Evolutionary conservation across 1,140 invertebrate genomes (phyloP), one percentile per base, ranked within the genome.

Genomic region (Drosophila ogumai): DNA sequence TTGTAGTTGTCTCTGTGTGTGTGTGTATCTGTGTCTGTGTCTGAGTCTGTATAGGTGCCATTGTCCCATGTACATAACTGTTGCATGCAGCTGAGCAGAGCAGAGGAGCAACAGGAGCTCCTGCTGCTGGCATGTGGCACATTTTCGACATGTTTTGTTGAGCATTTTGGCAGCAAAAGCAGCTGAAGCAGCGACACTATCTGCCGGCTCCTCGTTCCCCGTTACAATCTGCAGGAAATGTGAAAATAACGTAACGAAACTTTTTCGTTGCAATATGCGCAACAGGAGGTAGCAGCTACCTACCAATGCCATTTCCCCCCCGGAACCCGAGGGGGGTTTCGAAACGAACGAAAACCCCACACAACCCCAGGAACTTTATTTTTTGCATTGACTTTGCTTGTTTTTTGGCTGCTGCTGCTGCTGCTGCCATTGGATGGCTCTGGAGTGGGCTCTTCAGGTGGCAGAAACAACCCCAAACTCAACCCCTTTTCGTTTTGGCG

Each of bases 71-170:
- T 54, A 78, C 76, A 73, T 81, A 90, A 90, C 85, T 90, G 85
- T 90, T 88, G 85, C 85, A 90, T 90, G 85, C 85, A 81, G 50
- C 64, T 34, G 31, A 28, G 25, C 25, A 28, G 25, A 28, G 22
- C 13, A 52, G 52, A 49, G 47, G 60, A 69, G 69, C 50, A 79
- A 60, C 43, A 61, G 54, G 56, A 75, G 74, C 73, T 58, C 7
- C 64, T 78, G 73, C 68, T 81, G 66, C 81, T 88, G 85, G 86
- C 84, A 88, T 90, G 86, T 90, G 85, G 85, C 85, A 90, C 85
- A 90, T 90, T 90, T 90, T 90, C 85, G 85, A 90, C 85, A 84
- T 90, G 85, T 90, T 90, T 90, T 90, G 85, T 88, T 73, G 74
- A 82, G 78, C 85, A 90, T 90, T 88, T 90, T 68, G 85, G 85